Conservation (phyloP, 2,888 invertebrate species). For the Caenorhabditis uteleia region DNA sequence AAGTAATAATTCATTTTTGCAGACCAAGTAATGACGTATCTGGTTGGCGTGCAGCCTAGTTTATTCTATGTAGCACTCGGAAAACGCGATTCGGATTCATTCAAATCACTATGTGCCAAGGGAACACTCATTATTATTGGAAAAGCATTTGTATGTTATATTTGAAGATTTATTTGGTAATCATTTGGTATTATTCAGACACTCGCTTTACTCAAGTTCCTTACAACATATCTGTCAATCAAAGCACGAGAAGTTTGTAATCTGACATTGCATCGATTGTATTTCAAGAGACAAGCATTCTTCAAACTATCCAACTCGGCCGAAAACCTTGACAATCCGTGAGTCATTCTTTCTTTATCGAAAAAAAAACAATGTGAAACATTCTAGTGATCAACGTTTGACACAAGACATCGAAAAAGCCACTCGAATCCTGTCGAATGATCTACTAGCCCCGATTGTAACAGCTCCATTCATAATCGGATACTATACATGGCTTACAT, state of each 20-base stretch:
- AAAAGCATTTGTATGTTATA: slow-evolving; percentile 62
- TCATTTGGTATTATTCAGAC: slow-evolving; percentile 70
- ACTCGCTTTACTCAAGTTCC: slow-evolving; percentile 71
- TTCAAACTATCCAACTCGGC: slow-evolving; percentile 72
- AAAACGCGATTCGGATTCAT: slow-evolving; percentile 65
- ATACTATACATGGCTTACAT: slow-evolving; percentile 74
- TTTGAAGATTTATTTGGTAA: slow-evolving; percentile 56
- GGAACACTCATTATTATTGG: slow-evolving; percentile 69
- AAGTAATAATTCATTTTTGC: slow-evolving; percentile 35
- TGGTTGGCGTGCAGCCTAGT: slow-evolving; percentile 74
- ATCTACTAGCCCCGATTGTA: slow-evolving; percentile 71
- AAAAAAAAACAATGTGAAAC: background rate
- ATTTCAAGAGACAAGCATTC: slow-evolving; percentile 73
- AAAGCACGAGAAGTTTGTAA: slow-evolving; percentile 73
- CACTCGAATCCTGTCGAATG: slow-evolving; percentile 71
- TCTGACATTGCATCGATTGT: slow-evolving; percentile 72
- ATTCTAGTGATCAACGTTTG: slow-evolving; percentile 74
- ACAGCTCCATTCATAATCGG: slow-evolving; percentile 73
- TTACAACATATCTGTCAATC: slow-evolving; percentile 72
- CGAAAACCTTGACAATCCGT: slow-evolving; percentile 73
- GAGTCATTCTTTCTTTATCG: slow-evolving; percentile 57
- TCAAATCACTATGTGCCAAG: slow-evolving; percentile 69
- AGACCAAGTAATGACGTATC: slow-evolving; percentile 74
- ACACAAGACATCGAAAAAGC: slow-evolving; percentile 74
- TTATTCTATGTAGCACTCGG: slow-evolving; percentile 74